Evolutionary conservation across 64 coral and sea anemone species (phyloP), one percentile per base, ranked within the genome.

Genomic region (Montipora foliosa): DNA sequence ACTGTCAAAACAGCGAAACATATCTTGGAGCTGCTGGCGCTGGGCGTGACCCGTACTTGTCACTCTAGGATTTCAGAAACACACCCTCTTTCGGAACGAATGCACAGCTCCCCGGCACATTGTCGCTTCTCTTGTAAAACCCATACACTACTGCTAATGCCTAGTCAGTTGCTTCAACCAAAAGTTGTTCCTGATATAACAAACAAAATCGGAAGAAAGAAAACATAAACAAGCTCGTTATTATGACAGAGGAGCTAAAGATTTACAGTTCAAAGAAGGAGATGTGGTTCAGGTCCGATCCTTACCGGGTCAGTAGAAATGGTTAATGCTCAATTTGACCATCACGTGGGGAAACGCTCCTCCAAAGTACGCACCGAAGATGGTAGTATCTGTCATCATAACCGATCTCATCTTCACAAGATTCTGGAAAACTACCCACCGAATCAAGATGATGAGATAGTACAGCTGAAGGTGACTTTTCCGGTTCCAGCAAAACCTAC

Each of bases 1-100:
- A 68, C 47, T 87, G 91, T 78, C 21, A 93, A 68, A 88, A 87
- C 74, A 68, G 91, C 60, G 52, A 77, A 93, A 45, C 19, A 80
- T n/a, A 67, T 88, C 50, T 68, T 79, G 44, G 74, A 52, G 91
- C 91, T n/a, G 2, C n/a, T 46, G 83, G 78, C 48, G 71, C 91
- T 6, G 47, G 72, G 4, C 6, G 5, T 47, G 91, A 93, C 24
- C 91, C 82, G 19, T 67, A 93, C 58, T 77, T 93, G 60, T 84
- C 91, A 17, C 44, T 93, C 13, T 44, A 79, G 44, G 91, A 93
- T 24, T 49, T 47, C 15, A 8, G 76, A 16, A 78, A 47, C 76
- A 44, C 37, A 49, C 37, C 76, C 6, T 7, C 76, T 37, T 37
- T 37, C 29, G 8, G 12, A 44, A 49, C 8, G 37, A 49, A 29